Base-by-base conservation (phyloP, 2,888 invertebrate species). In the Sylvicola cinctus region DNA sequence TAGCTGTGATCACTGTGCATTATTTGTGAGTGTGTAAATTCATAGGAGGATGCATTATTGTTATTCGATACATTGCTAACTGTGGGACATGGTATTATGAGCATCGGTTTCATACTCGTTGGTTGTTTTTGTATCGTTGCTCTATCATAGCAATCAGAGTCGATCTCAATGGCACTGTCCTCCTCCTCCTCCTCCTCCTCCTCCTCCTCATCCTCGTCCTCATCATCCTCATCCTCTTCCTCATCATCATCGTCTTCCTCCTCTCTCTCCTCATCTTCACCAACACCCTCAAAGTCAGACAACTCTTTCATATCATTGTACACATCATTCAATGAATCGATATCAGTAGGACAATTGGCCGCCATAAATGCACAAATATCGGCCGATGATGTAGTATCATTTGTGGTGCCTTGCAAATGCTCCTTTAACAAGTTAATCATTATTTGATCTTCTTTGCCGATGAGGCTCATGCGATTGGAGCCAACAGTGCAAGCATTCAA, bases 1-100 rank as follows among this genome's bases (percentile, higher is more conserved):
- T 83, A 81, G 60, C 69, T 77, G 62, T 65, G 81, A 62, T 66
- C 81, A 43, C 54, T 54, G 32, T 43, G 43, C 32, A 32, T 36
- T n/a, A 15, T 36, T 29, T 36, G 36, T 26, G n/a, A n/a, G n/a
- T n/a, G n/a, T n/a, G 31, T 31, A 15, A 28, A 27, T 11, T 31
- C 29, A 20, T 31, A 36, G 17, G 32, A 13, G 55, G 38, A 29
- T 31, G 47, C 36, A 40, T 39, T 15, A 42, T 45, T 40, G 44
- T 20, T 20, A 20, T 20, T 20, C 20, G 20, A 20, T 20, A 20
- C 8, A 20, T 20, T 20, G 20, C 5, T 20, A 8, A 20, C 20
- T 20, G 20, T 6, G 20, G 20, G 20, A 20, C 20, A 20, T 8
- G 20, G 20, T 20, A 20, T 20, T 20, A 20, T 20, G 20, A 20